Base-by-base conservation (phyloP, 2,113 vertebrate species). In the Ursus arctos region DNA sequence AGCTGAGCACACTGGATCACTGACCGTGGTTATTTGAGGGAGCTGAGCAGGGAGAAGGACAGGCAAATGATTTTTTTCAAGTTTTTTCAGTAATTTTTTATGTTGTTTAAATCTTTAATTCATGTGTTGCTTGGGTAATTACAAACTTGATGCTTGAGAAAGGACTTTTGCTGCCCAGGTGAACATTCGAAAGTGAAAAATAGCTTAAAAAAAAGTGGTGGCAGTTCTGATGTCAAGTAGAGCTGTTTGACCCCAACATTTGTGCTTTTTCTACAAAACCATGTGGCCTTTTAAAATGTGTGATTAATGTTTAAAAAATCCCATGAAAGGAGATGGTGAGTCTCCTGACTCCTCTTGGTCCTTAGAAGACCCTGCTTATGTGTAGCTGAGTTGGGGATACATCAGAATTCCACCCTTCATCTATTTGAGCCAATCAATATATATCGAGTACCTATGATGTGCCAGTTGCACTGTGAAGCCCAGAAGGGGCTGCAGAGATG, bases 81-180 rank as follows among this genome's bases (percentile, higher is more conserved):
- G 2, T 86, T 83, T 71, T 74, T 83, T 93, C 61, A 55, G 43
- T 69, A 69, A 49, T 88, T 71, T 63, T 31, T 88, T 59, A n/a
- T 7, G 19, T 80, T 84, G 16, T 96, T 96, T 92, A 88, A 71
- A 95, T 95, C 40, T 92, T 84, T 31, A 85, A 51, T 85, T 83
- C 31, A 51, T 57, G 10, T 81, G 11, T 85, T 43, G 14, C 40
- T 97, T 93, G 51, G 26, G 21, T 97, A 84, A 65, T 95, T 95
- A 84, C 6, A 59, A 22, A 57, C 79, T 72, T 95, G 91, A 72
- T 83, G 47, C 89, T 57, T 15, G 82, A 14, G 57, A 91, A 79
- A 92, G 74, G 36, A 59, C 59, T 85, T 94, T 65, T 63, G 74
- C 40, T 96, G 49, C 53, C 57, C 43, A 88, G n/a, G 3, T 71